phyloP scores from a whole-genome alignment of 1,140 invertebrate species.

The Neodiprion pinetum region DNA sequence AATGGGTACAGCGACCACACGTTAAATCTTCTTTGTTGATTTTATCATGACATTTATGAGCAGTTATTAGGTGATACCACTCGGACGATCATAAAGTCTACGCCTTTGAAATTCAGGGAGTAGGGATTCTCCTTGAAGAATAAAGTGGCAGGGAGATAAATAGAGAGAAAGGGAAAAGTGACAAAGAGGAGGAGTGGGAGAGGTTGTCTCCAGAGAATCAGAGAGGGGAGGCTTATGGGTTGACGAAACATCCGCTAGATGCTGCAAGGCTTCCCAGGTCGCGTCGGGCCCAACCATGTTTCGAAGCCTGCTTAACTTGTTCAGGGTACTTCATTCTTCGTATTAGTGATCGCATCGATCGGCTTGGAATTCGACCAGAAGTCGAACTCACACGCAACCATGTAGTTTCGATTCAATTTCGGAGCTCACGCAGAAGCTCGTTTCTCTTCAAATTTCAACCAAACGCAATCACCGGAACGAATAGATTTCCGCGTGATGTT shows the following conservation, averaged over 20 bases:
- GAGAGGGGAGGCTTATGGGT: slow-evolving; percentile 52
- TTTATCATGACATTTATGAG: slow-evolving; percentile 61
- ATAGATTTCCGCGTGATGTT: slow-evolving; percentile 20
- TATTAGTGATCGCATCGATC: no score
- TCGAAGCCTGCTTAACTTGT: not conserved
- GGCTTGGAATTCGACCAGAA: no score
- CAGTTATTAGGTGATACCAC: slow-evolving; percentile 58
- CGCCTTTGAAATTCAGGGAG: slow-evolving; percentile 46
- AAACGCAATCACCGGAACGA: slow-evolving; percentile 21
- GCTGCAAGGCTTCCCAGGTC: not conserved
- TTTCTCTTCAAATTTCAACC: no score
- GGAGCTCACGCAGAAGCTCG: slow-evolving; percentile 29
- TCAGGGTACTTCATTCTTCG: not conserved
- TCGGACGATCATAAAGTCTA: slow-evolving; percentile 58
- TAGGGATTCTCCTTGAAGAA: slow-evolving; percentile 27
- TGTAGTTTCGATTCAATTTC: slow-evolving; percentile 23
- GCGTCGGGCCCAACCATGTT: not conserved
- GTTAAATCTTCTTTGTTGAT: slow-evolving; percentile 58
- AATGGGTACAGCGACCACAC: slow-evolving; percentile 49
- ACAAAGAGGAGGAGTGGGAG: slow-evolving; percentile 29
- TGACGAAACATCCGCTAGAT: slow-evolving; percentile 52
- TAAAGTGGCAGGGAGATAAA: slow-evolving; percentile 27
- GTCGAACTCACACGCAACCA: no score
- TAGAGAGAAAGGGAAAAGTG: slow-evolving; percentile 1
- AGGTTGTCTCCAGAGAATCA: slow-evolving; percentile 4